Base-by-base conservation (phyloP, 2,888 invertebrate species). In the Limnephilus rhombicus region DNA sequence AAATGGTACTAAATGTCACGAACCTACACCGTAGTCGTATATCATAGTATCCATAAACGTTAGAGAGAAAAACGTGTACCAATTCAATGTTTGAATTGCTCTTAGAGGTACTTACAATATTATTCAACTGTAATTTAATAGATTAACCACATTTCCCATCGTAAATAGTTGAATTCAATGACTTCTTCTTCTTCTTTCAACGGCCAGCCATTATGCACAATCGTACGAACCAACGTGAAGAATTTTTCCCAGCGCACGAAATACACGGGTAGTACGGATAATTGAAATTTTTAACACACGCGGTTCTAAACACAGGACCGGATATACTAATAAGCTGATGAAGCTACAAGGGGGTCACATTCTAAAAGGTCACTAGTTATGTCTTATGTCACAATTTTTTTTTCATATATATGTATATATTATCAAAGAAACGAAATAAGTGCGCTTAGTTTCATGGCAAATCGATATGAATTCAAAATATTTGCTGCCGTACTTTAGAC, bases 151-250 rank as follows among this genome's bases (percentile, higher is more conserved):
- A 18, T 82, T 82, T 82, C 82, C 18, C 82, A 82, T 34, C 31
- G 82, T 82, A 82, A 82, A 82, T 82, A 82, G 18, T 82, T 82
- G 82, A 82, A 82, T 82, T 34, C 82, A 31, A 82, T 82, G 82
- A 31, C 34, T 82, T 82, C 82, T 82, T 82, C 82, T 82, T 82
- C 82, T 82, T 82, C 4, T 13, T 82, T 68, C 68, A 68, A 9
- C 68, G 24, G 9, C 68, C 2, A 68, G 68, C 53, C 18, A 53
- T 53, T 24, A 68, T 68, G 24, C 24, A 68, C 68, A 68, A 68
- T n/a, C 24, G 68, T 68, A 68, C n/a, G 68, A 68, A 68, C 24
- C 5, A n/a, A 68, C 0, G 68, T 68, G n/a, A 68, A 68, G 68
- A 68, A 68, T 68, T 68, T 68, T 68, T 68, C 68, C 68, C 68